Base-by-base conservation (phyloP, 1,140 invertebrate species). In the Drosophila pruinosa region DNA sequence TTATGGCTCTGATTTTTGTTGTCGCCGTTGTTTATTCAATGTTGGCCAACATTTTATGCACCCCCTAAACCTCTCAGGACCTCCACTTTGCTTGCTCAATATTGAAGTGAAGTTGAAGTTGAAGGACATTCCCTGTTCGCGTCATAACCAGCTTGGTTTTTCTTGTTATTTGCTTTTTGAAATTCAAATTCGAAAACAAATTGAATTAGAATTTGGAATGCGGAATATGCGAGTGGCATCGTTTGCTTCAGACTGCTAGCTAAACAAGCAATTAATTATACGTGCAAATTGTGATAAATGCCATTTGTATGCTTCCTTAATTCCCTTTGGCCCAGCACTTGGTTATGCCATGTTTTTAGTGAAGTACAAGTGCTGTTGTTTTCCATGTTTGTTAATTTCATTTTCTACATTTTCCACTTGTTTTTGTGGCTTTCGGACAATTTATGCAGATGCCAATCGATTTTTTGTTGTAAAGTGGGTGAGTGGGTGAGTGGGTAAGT, bases 221-320 rank as follows among this genome's bases (percentile, higher is more conserved):
- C 39, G 22, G 48, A 58, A 79, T 15, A 31, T 50, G 19, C 26
- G 39, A 80, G 63, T 72, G 74, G 62, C 59, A 56, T 38, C 53
- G 15, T 43, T 57, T 34, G 56, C 14, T 56, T 48, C 10, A 10
- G 15, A 17, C 50, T 52, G 41, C 63, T 45, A 62, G 62, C 62
- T 62, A 58, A 61, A 73, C 77, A 79, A 81, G 64, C 57, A 88
- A 86, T 86, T 86, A 86, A 88, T 86, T 86, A 86, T 85, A 81
- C 63, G 78, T 78, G 81, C 65, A 81, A 86, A 86, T 86, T 78
- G 81, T 76, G 64, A 75, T 88, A 81, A 77, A 81, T 86, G 77
- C 56, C 59, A 64, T 64, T 75, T 63, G 34, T 61, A 52, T 48
- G 63, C 54, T 43, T 57, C 36, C 36, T 38, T 61, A 59, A 15